These are phyloP conservation scores for Drosophila prosaltans DNA, from an alignment of 1,140 invertebrate genomes.

Conservation along the genomic window DNA sequence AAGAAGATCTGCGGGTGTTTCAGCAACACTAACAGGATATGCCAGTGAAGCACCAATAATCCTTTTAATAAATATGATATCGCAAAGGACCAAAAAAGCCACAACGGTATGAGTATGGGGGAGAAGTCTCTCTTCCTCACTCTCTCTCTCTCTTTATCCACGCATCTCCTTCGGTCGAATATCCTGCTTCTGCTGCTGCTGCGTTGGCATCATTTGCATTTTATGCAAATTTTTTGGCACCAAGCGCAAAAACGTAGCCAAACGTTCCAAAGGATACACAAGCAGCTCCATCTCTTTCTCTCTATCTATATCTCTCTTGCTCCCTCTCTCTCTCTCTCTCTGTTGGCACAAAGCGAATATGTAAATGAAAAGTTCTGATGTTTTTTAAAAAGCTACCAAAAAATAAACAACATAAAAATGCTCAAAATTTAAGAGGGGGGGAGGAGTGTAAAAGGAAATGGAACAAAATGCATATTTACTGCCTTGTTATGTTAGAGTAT, in stretches of 20 bases:
- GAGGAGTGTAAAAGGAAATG: slow-evolving; percentile 57
- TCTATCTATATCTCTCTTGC: slow-evolving; percentile 30
- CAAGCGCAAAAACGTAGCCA: slow-evolving; percentile 59
- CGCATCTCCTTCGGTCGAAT: background rate
- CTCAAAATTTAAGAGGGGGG: slow-evolving; percentile 44
- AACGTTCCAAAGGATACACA: slow-evolving; percentile 74
- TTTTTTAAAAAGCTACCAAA: slow-evolving; percentile 77
- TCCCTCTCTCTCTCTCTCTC: slow-evolving; percentile 17
- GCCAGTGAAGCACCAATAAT: slow-evolving; percentile 82
- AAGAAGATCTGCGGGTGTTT: slow-evolving; percentile 22
- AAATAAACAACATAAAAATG: slow-evolving; percentile 81
- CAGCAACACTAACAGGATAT: slow-evolving; percentile 79
- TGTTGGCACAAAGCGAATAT: slow-evolving; percentile 73
- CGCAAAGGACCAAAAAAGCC: slow-evolving; percentile 81
- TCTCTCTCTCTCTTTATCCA: background rate
- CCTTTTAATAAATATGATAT: slow-evolving; percentile 83
- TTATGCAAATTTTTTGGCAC: slow-evolving; percentile 81
- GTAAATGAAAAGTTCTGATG: slow-evolving; percentile 77
- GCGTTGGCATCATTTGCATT: slow-evolving; percentile 78
- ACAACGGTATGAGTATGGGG: slow-evolving; percentile 45
- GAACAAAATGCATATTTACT: slow-evolving; percentile 77
- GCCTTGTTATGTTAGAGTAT: slow-evolving; percentile 44
- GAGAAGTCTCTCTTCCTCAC: slow-evolving; percentile 42
- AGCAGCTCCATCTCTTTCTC: slow-evolving; percentile 29
- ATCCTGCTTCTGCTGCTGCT: slow-evolving; percentile 21